A percentile compares a stretch with the other conserved stretches of the same genome.
Conservation (phyloP, 2,888 invertebrate species). For the Toxonevra muliebris region DNA sequence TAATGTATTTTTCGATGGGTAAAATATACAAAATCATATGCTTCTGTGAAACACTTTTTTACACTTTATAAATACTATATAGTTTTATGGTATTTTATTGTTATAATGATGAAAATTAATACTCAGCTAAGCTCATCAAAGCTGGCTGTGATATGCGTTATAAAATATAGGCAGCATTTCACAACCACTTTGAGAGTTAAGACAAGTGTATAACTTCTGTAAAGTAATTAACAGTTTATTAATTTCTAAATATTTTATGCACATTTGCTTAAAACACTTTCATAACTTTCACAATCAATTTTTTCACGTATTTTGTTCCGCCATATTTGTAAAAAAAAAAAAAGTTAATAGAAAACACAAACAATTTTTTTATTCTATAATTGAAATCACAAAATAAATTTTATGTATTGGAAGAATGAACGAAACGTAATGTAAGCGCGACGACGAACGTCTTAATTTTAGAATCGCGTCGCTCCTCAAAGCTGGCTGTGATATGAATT, state of each 20-base stretch:
- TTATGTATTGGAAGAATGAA: not conserved
- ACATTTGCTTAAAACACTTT: not conserved
- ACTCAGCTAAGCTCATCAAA: constrained; percentile 83
- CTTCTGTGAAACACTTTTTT: constrained; percentile 12
- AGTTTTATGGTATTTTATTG: no score
- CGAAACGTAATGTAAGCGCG: not conserved
- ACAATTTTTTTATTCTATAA: not conserved
- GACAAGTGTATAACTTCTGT: constrained; percentile 45
- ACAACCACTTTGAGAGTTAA: constrained; percentile 85
- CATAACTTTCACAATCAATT: not conserved
- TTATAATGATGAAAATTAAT: not conserved
- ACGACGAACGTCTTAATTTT: constrained; percentile 16
- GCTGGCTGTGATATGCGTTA: constrained; percentile 96
- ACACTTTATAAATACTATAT: constrained; percentile 2
- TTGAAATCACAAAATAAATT: no score
- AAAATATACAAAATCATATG: no score
- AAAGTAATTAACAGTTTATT: not conserved
- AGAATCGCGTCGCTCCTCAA: constrained; percentile 84
- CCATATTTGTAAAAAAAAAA: not conserved
- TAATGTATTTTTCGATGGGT: constrained; percentile 26
- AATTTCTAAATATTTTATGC: not conserved
- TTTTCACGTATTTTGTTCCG: not conserved
- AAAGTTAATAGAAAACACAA: not conserved
- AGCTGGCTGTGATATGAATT: constrained; percentile 97
- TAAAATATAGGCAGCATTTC: constrained; percentile 69